phyloP scores from a whole-genome alignment of 1,140 invertebrate genomes.

The Probaryconus sp. region DNA sequence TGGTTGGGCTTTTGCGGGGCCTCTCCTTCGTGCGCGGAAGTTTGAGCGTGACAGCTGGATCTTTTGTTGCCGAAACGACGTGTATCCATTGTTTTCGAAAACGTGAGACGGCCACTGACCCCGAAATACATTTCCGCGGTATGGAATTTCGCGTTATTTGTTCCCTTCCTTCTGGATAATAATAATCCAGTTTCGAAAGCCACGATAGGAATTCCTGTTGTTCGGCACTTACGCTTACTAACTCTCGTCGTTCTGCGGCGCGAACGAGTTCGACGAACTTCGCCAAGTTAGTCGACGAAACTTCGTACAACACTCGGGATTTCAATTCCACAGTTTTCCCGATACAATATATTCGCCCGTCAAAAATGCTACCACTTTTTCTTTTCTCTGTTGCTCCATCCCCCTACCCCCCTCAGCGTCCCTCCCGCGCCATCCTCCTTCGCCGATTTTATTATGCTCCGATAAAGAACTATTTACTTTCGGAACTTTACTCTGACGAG shows the following conservation, averaged over 20 bases:
- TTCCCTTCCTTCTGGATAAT: conserved; percentile 49
- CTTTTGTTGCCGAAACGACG: conserved; percentile 54
- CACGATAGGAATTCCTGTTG: conserved; percentile 52
- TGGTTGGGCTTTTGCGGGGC: conserved; percentile 12
- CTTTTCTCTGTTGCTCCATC: conserved; percentile 9
- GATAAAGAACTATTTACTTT: conserved; percentile 6
- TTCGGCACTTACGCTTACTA: conserved; percentile 50
- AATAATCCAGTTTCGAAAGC: conserved; percentile 59
- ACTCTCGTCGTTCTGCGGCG: conserved; percentile 22
- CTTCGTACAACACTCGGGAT: conserved; percentile 39
- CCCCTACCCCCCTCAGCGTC: not conserved
- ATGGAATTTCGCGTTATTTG: conserved; percentile 53
- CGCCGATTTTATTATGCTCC: conserved; percentile 30
- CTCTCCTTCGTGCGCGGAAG: conserved; percentile 26
- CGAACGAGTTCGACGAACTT: conserved; percentile 55
- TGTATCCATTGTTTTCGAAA: conserved; percentile 54
- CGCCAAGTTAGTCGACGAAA: conserved; percentile 49
- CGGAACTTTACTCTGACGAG: too few relatives aligned
- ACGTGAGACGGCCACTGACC: conserved; percentile 52
- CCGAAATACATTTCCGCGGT: conserved; percentile 48
- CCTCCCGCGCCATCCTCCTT: not conserved
- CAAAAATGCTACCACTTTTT: conserved; percentile 36
- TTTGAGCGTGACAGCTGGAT: conserved; percentile 52
- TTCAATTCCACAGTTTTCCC: conserved; percentile 49
- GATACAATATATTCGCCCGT: conserved; percentile 50